Conservation (phyloP, 2,888 invertebrate genomes). For the Lordiphosa andalusiaca region DNA sequence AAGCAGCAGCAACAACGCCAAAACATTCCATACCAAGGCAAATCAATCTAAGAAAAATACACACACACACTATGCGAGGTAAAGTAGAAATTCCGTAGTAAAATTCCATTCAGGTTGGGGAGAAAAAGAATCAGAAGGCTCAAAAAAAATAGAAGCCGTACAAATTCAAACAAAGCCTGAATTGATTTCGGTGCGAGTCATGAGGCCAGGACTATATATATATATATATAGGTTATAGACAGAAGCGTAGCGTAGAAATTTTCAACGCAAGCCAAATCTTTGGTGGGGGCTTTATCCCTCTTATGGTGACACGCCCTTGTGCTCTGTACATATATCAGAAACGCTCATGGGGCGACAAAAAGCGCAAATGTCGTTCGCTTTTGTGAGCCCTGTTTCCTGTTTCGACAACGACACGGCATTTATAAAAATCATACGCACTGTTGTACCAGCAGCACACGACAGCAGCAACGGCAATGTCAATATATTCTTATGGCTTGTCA, state of each 20-base stretch:
- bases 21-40: conserved; percentile 6
- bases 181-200: conserved; percentile 62
- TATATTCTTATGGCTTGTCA: conserved; percentile 67
- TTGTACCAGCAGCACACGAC: conserved; percentile 63
- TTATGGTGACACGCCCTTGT: conserved; percentile 2
- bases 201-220: conserved; percentile 25
- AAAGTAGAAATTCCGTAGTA: conserved; percentile 29
- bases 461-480: conserved; percentile 50
- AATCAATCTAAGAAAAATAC: conserved; percentile 8
- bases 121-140: conserved; percentile 11
- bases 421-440: conserved; percentile 73
- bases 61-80: conserved; percentile 21
- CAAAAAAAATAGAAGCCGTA: conserved; percentile 66
- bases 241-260: not conserved
- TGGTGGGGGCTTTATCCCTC: not conserved
- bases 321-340: conserved; percentile 27
- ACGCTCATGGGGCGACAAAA: conserved; percentile 35
- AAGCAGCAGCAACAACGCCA: conserved; percentile 53
- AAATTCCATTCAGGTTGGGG: conserved; percentile 31
- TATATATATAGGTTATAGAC: conserved; percentile 1
- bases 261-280: not conserved
- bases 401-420: conserved; percentile 66
- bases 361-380: conserved; percentile 59
- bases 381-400: conserved; percentile 58
- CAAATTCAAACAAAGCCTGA: conserved; percentile 54